These are phyloP conservation scores for Urophycis tenuis DNA, from an alignment of 2,797 vertebrate species.

Conservation along the genomic window DNA sequence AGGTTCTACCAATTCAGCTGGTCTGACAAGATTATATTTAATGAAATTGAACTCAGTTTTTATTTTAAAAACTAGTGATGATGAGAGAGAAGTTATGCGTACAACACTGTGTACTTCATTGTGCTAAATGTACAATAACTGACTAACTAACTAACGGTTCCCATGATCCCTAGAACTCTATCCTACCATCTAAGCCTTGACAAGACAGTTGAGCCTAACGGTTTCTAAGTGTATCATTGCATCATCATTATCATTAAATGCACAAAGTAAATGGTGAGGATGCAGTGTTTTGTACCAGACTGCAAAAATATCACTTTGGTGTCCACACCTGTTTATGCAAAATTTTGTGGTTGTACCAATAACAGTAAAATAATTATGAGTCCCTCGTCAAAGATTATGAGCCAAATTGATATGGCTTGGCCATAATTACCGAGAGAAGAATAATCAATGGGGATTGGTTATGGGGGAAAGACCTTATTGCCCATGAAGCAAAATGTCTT, in stretches of 20 bases:
- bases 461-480: not conserved
- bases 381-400: not conserved
- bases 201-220: not conserved
- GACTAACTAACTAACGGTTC: not conserved
- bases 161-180: not conserved
- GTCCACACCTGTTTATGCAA: not conserved
- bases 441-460: not conserved
- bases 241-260: not conserved
- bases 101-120: not conserved
- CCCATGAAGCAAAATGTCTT: not conserved
- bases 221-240: not conserved
- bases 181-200: not conserved
- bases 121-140: not conserved
- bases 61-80: not conserved
- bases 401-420: not conserved
- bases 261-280: not conserved
- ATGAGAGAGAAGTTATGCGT: not conserved
- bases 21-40: not conserved
- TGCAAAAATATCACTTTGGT: not conserved
- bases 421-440: not conserved
- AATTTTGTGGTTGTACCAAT: not conserved
- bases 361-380: not conserved
- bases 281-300: not conserved
- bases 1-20: not conserved
- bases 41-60: not conserved